Evolutionary conservation across 2,113 vertebrate genomes (phyloP).

Genomic region (Vulpes vulpes): DNA sequence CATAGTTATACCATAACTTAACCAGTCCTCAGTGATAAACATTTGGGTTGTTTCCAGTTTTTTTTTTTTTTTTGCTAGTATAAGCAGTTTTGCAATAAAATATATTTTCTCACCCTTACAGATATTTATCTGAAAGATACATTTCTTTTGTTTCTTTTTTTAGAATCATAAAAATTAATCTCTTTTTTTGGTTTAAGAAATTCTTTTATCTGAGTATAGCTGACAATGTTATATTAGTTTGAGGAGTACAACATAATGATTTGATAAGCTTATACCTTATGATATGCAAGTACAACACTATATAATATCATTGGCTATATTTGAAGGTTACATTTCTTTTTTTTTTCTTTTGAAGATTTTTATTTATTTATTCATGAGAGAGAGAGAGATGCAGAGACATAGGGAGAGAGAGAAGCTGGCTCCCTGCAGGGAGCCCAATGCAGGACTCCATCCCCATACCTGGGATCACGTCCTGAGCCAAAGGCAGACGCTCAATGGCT

Average conservation of each 20-base stretch:
- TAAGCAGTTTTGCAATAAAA: neutral
- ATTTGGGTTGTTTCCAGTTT: neutral
- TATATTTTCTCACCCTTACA: neutral
- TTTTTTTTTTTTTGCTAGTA: neutral
- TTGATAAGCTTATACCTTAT: neutral
- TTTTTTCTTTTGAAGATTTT: no score
- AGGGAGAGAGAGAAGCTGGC: no score
- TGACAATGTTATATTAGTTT: neutral
- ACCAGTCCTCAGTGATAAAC: neutral
- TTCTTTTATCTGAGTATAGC: neutral
- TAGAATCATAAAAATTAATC: neutral
- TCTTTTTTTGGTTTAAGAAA: neutral
- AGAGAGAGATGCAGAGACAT: no score
- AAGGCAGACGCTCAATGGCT: no score
- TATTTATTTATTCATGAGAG: no score
- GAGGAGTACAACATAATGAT: neutral
- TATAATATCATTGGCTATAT: neutral
- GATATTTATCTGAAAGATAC: neutral
- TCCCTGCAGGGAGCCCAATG: no score
- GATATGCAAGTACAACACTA: neutral
- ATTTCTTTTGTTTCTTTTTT: neutral
- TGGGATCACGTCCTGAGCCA: no score
- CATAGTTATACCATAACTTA: neutral
- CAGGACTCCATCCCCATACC: no score
- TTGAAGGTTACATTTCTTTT: neutral